A percentile compares a stretch with the other conserved stretches of the same genome.
Evolutionary conservation across 1,140 invertebrate species (phyloP).

Genomic region (Drosophila melanogaster): Release_6_plus_ISO1_MT NT_033779.5:944501-945000

Average conservation of each 20-base stretch:
- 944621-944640: background rate
- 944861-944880: constrained; percentile 1
- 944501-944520: constrained; percentile 11
- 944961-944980: background rate
- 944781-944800: background rate
- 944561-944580: constrained; percentile 80
- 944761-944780: constrained; percentile 10
- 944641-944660: constrained; percentile 38
- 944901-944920: constrained; percentile 59
- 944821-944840: constrained; percentile 55
- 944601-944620: constrained; percentile 66
- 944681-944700: constrained; percentile 47
- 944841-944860: constrained; percentile 53
- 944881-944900: constrained; percentile 11
- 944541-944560: constrained; percentile 57
- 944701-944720: background rate
- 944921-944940: constrained; percentile 15
- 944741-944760: constrained; percentile 46
- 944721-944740: constrained; percentile 1
- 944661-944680: constrained; percentile 47
- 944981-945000: background rate
- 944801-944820: constrained; percentile 38
- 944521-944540: constrained; percentile 49
- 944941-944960: constrained; percentile 1
- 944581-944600: constrained; percentile 82